Evolutionary conservation across 2,888 invertebrate genomes (phyloP).

Genomic region (Meiosimyza platycephala): DNA sequence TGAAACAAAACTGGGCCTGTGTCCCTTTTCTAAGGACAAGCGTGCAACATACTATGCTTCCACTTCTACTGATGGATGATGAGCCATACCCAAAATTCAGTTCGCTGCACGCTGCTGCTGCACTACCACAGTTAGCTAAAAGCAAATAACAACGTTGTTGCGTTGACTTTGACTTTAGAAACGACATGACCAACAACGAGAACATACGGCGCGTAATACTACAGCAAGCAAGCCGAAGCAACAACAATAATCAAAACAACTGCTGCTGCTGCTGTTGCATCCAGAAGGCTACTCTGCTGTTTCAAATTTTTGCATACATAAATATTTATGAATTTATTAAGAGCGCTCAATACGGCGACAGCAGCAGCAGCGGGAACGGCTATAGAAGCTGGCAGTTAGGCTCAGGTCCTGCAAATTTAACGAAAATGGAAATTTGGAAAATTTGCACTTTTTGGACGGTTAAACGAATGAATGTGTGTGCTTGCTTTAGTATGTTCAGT

Average conservation of each 20-base stretch:
- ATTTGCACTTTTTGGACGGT: constrained; percentile 40
- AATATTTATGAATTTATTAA: constrained; percentile 71
- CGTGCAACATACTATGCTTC: no score
- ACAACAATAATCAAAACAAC: neutral
- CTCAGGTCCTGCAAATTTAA: constrained; percentile 26
- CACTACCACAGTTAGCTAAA: neutral
- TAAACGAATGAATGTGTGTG: constrained; percentile 16
- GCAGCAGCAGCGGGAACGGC: neutral
- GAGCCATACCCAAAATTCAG: no score
- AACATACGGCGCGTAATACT: neutral
- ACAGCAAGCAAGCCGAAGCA: neutral
- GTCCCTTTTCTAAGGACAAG: no score
- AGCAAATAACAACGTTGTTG: no score
- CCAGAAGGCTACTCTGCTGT: neutral
- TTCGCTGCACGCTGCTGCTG: no score
- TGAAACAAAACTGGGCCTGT: no score
- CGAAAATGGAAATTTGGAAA: constrained; percentile 42
- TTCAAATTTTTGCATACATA: constrained; percentile 64
- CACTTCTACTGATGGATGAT: no score
- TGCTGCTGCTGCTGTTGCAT: neutral
- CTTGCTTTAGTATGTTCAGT: constrained; percentile 6
- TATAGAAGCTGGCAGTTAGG: neutral
- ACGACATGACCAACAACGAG: neutral
- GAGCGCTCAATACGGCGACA: constrained; percentile 51
- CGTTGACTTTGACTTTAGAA: no score